A percentile compares a stretch with the other conserved stretches of the same genome.
phyloP scores from a whole-genome alignment of 2,888 invertebrate species.

The Myopa tessellatipennis region DNA sequence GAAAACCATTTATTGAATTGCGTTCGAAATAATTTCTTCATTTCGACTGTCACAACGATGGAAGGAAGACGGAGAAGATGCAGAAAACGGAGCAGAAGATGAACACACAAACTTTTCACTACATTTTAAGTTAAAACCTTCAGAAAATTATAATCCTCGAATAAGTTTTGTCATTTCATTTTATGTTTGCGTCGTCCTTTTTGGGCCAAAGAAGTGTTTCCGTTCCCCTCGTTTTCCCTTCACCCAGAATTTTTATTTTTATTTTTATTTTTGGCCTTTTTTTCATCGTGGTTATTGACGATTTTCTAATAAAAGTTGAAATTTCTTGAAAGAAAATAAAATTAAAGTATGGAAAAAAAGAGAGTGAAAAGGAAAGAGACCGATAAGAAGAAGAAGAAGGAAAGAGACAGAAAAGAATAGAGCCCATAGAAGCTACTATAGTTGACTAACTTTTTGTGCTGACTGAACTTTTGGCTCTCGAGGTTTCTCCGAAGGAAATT shows the following conservation, averaged over 20 bases:
- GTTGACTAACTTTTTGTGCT: conserved; percentile 11
- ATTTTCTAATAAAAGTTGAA: conserved; percentile 9
- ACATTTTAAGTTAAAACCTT: conserved; percentile 12
- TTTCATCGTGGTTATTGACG: neutral
- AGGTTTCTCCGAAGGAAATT: neutral
- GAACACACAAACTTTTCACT: conserved; percentile 9
- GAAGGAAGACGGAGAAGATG: neutral
- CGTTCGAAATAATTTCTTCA: conserved; percentile 5
- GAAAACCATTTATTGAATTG: conserved; percentile 14
- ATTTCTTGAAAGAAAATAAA: neutral
- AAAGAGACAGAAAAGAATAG: neutral
- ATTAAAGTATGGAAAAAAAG: neutral
- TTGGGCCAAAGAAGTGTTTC: neutral
- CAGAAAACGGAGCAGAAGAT: neutral
- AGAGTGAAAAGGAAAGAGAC: neutral
- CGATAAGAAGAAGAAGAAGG: neutral
- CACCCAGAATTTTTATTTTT: neutral
- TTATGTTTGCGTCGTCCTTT: neutral
- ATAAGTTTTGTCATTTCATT: conserved; percentile 33
- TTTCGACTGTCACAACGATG: neutral
- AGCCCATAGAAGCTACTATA: conserved; percentile 7
- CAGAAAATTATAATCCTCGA: conserved; percentile 22
- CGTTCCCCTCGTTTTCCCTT: neutral
- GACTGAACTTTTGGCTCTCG: neutral
- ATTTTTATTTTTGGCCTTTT: neutral